Percentiles rank a stretch among this genome's conserved stretches.
Conservation (phyloP, 2,113 vertebrate species). For the Macquaria australasica region DNA sequence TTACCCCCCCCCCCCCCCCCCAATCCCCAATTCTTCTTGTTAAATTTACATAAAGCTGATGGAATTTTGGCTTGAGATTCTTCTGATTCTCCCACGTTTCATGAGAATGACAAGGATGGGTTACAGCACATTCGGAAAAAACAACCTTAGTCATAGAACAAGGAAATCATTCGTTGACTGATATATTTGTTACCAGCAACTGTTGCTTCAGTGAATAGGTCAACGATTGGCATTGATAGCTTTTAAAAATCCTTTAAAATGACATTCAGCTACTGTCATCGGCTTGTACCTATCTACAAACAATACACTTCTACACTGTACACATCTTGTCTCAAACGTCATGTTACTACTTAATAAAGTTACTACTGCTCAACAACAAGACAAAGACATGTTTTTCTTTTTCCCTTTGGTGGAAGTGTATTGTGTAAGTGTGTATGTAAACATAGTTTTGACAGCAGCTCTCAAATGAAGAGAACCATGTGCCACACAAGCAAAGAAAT, state of each 20-base stretch:
- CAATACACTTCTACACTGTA: constrained; percentile 48
- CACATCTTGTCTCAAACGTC: constrained; percentile 54
- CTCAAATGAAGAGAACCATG: constrained; percentile 90
- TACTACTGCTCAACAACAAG: constrained; percentile 90
- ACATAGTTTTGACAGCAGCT: constrained; percentile 93
- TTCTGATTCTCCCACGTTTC: constrained; percentile 33
- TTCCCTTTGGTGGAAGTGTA: constrained; percentile 97
- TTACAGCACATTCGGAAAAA: constrained; percentile 27
- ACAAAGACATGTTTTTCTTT: constrained; percentile 89
- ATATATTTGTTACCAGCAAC: constrained; percentile 42
- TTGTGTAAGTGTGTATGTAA: constrained; percentile 94
- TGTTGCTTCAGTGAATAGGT: constrained; percentile 34
- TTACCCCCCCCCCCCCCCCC: background rate
- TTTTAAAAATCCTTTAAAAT: constrained; percentile 53
- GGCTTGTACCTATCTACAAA: constrained; percentile 55
- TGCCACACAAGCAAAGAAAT: constrained; percentile 85
- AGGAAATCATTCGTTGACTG: constrained; percentile 13
- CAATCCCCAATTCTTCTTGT: constrained; percentile 36
- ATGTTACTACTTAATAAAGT: constrained; percentile 51
- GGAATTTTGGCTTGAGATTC: constrained; percentile 57
- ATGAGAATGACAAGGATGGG: constrained; percentile 30
- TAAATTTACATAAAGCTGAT: constrained; percentile 71
- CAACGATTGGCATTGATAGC: constrained; percentile 38
- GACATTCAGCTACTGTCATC: constrained; percentile 66
- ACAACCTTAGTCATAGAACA: constrained; percentile 28